Base-by-base conservation (phyloP, 2,888 invertebrate genomes). In the Pandemis corylana region DNA sequence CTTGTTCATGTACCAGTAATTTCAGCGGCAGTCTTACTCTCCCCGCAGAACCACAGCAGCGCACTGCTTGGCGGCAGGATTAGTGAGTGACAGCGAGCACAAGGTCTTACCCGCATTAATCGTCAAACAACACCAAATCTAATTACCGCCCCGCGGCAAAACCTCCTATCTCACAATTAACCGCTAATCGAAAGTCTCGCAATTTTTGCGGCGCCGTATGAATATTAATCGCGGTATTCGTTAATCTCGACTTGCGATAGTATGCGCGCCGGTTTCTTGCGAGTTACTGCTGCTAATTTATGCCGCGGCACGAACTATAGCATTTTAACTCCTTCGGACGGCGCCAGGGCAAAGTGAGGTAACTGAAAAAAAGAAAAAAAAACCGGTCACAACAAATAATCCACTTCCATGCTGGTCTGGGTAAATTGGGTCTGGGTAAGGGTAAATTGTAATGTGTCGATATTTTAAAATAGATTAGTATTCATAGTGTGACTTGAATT, bases 231-330 rank as follows among this genome's bases (percentile, higher is more conserved):
- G 74, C 70, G 78, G 86, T 86, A 89, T 91, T 89, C 87, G 92
- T 93, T 93, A 92, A 94, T 94, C 93, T 93, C 87, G 91, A 91
- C 91, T 91, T 85, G 89, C 87, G 93, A 93, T 92, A 91, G 91
- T 94, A 93, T 93, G 93, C 93, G 90, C 87, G 86, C 87, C 89
- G 92, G 92, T 89, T 91, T 90, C 92, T 93, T 90, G 89, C 84
- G 88, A 90, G 89, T 91, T 89, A 86, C 87, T 85, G 87, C 79
- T 84, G 85, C 84, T 94, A 94, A 94, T 94, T 94, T 94, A 94
- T 94, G 94, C 94, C 78, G 83, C 79, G 85, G 87, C 94, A 94
- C 94, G 94, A 91, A 93, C 94, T 94, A 93, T 94, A 88, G 92
- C 90, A 90, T 94, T 94, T 94, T 94, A 94, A 94, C 94, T 94